Base-by-base conservation (phyloP, 2,888 invertebrate species). In the Oxystoma pomonae region DNA sequence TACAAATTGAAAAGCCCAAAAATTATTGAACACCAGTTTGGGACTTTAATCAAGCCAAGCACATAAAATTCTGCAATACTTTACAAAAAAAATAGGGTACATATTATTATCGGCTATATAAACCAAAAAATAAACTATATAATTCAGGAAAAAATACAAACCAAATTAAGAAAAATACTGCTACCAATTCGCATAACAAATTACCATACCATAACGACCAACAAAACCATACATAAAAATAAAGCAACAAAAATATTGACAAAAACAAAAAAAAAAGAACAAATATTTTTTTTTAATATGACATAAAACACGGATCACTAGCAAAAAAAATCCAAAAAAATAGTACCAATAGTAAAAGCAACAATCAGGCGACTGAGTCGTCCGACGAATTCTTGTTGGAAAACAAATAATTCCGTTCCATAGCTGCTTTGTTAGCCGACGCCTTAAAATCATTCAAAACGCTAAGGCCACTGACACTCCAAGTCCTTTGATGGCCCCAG, bases 401-500 rank as follows among this genome's bases (percentile, higher is more conserved):
- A 12, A 35, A 35, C 35, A 35, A 35, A 35, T 7, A 7, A 12
- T 35, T 35, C 35, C 35, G 3, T 35, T 35, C 62, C 62, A 61
- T 62, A 64, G 67, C 70, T 68, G 69, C 68, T 57, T 67, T 62
- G 60, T 66, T 68, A 7, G 35, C 35, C 5, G 35, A 35, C 5
- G 35, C 53, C 62, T 66, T 19, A 65, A 35, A 35, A 35, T 35
- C 35, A 12, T 35, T 35, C 35, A 35, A 35, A 3, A 35, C 65
- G 18, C 68, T 59, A 50, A 75, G 65, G 55, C 75, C 67, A 61
- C 77, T 74, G n/a, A 77, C 77, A 68, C 78, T 79, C 78, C 78
- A 80, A 3, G 78, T 76, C 60, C 79, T 73, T 49, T 75, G 74
- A 65, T 77, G 77, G n/a, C 76, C 79, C 78, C 78, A 80, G 62